Percentiles rank a stretch among this genome's conserved stretches.
Evolutionary conservation across 2,888 invertebrate species (phyloP).

Genomic region (Monoplex corrugatus): DNA sequence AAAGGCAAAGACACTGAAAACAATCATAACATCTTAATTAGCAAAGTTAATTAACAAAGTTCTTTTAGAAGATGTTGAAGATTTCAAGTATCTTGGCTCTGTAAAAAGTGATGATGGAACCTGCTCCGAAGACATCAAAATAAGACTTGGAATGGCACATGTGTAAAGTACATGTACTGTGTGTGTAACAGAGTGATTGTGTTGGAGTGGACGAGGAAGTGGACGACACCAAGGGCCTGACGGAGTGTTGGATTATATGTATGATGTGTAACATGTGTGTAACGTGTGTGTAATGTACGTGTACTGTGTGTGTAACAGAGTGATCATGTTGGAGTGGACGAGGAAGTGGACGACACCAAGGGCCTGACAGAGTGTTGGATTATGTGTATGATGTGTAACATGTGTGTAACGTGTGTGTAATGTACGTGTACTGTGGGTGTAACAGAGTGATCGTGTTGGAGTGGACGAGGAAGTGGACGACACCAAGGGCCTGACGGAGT

Average conservation of each 20-base stretch:
- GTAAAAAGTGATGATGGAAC: no score
- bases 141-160: no score
- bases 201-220: constrained; percentile 94
- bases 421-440: no score
- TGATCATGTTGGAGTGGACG: constrained; percentile 89
- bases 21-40: no score
- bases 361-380: constrained; percentile 92
- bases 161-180: neutral
- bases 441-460: constrained; percentile 83
- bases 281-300: no score
- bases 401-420: no score
- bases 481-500: constrained; percentile 90
- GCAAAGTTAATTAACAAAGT: no score
- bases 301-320: no score
- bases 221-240: constrained; percentile 93
- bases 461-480: constrained; percentile 97
- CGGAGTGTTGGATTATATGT: constrained; percentile 92
- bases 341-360: constrained; percentile 93
- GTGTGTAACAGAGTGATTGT: constrained; percentile 70
- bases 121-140: no score
- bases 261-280: constrained; percentile 86
- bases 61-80: no score
- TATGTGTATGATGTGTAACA: constrained; percentile 75
- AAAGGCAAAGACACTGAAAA: no score
- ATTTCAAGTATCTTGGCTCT: no score